Conservation (phyloP, 2,888 invertebrate species). For the Rhagophthalmus giganteus region DNA sequence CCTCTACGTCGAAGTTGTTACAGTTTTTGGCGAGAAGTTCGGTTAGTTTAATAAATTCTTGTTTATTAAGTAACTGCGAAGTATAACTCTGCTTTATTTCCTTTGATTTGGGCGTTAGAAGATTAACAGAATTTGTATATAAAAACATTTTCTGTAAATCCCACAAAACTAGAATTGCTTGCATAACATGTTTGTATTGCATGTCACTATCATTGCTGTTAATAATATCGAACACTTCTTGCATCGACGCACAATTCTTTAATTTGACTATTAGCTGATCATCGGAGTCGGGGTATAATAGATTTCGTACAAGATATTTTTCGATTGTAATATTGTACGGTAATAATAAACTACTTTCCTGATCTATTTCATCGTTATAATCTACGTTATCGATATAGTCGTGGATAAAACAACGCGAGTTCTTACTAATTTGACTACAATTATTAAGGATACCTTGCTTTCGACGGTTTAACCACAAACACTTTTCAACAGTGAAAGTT, state of each 20-base stretch:
- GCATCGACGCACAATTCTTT: constrained; percentile 47
- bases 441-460: no score
- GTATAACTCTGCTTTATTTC: constrained; percentile 40
- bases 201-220: constrained; percentile 38
- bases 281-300: constrained; percentile 38
- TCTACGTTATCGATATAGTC: no score
- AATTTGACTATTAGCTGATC: constrained; percentile 45
- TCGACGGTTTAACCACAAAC: no score
- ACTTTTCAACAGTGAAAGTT: no score
- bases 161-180: constrained; percentile 50
- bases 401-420: no score
- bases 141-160: constrained; percentile 51
- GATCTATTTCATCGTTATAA: no score
- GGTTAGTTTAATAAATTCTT: constrained; percentile 45
- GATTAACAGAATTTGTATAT: constrained; percentile 40
- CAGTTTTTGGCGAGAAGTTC: constrained; percentile 44
- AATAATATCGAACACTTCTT: constrained; percentile 51
- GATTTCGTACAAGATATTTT: constrained; percentile 25
- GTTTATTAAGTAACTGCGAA: constrained; percentile 41
- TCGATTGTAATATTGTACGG: neutral
- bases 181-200: constrained; percentile 39
- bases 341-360: no score
- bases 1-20: constrained; percentile 48
- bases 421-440: no score
- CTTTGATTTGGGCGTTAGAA: neutral